phyloP scores from a whole-genome alignment of 2,113 vertebrate genomes.

The Brachypodius melanocephalos region DNA sequence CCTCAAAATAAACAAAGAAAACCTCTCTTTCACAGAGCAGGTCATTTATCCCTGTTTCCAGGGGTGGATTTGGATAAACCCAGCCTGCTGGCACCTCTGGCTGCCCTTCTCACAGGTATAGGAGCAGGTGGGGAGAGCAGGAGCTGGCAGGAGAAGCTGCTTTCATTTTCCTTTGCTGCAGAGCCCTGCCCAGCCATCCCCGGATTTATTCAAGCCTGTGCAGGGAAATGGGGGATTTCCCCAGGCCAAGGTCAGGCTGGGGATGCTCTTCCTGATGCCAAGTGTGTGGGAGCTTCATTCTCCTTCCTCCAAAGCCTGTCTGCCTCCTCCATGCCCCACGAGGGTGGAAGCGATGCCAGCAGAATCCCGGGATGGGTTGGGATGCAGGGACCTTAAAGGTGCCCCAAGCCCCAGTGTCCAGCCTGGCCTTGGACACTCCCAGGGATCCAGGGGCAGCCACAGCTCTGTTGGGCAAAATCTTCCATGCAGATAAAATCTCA shows the following conservation, averaged over 20 bases:
- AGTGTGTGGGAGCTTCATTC: background rate
- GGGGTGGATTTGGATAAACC: background rate
- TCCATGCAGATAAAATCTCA: background rate
- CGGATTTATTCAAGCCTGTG: accelerated
- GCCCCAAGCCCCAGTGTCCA: background rate
- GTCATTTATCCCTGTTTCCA: background rate
- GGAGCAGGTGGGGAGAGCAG: background rate
- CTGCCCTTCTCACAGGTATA: background rate
- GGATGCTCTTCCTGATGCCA: background rate
- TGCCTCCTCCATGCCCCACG: background rate
- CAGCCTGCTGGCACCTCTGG: background rate
- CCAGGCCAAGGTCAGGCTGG: background rate
- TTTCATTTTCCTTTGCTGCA: background rate
- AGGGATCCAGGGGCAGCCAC: background rate
- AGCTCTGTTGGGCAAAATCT: background rate
- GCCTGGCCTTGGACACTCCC: accelerated
- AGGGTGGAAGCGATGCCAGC: accelerated
- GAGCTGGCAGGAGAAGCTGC: background rate
- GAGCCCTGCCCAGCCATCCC: background rate
- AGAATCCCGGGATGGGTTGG: background rate
- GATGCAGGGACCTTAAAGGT: background rate
- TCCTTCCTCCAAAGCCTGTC: background rate
- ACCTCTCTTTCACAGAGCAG: background rate
- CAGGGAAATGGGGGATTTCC: background rate
- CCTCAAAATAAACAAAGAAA: background rate